Evolutionary conservation across 2,113 vertebrate species (phyloP), one percentile per base, ranked within the genome.

Genomic region (Pleuronectes platessa): DNA sequence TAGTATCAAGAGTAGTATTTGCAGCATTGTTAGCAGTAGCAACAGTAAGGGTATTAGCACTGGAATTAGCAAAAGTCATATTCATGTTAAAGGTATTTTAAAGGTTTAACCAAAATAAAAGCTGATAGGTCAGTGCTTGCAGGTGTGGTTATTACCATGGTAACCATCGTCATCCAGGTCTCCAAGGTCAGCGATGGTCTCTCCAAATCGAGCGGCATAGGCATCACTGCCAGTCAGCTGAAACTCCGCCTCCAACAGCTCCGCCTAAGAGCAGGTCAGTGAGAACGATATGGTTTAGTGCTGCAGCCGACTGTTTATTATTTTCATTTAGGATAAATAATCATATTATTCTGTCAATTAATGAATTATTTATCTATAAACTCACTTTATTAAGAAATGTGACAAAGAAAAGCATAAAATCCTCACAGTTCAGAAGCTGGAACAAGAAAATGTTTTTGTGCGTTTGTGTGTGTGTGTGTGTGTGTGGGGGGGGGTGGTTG

Each of bases 91-190:
- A n/a, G n/a, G n/a, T 31, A 31, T 31, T 31, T 31, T 31, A 31
- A 20, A 71, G 23, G 54, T 20, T 35, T 49, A 11, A 21, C 5
- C 26, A 15, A 15, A 21, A 13, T 67, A 27, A 58, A 45, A 27
- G 7, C 8, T 11, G 13, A 62, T 63, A 4, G 18, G 17, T 68
- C 35, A 23, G 5, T n/a, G 9, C 18, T 4, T 74, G 35, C 2
- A 24, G 23, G 35, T 49, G 58, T 31, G 24, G 17, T 17, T 0
- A 11, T 81, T 95, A 98, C 98, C 98, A 87, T 95, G 92, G 93
- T 95, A 97, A 21, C 97, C 97, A 62, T 99, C 97, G 9, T 97
- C 95, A 66, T 99, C 97, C 61, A 99, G 92, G 93, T 99, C 98
- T 27, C 98, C 98, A 60, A 99, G 94, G 87, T 94, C 95, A 67